These are phyloP conservation scores for Porphyrio hochstetteri DNA, from an alignment of 2,113 vertebrate species.

Conservation along the genomic window DNA sequence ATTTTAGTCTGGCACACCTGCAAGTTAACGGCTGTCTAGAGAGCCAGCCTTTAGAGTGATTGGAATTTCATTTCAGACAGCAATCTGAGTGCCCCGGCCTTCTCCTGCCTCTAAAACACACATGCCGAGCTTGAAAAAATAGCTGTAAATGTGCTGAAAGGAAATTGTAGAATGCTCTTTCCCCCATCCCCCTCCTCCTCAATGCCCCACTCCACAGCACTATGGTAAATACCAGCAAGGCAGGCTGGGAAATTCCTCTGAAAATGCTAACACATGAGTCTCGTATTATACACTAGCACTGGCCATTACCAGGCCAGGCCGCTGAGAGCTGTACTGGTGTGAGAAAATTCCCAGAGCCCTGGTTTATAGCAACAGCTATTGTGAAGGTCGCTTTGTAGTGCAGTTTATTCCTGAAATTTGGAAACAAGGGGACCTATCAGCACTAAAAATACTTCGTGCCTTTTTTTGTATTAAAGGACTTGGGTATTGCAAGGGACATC, in stretches of 20 bases:
- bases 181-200: neutral
- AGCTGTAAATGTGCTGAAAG: slow-evolving; percentile 57
- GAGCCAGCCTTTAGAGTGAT: slow-evolving; percentile 5
- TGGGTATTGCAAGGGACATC: neutral
- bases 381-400: neutral
- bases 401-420: neutral
- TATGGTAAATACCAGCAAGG: neutral
- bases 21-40: slow-evolving; percentile 34
- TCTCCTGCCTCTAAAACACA: slow-evolving; percentile 46
- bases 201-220: neutral
- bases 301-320: neutral
- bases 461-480: neutral
- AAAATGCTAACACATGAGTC: slow-evolving; percentile 16
- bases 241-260: slow-evolving; percentile 33
- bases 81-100: neutral
- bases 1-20: slow-evolving; percentile 46
- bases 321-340: neutral
- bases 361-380: neutral
- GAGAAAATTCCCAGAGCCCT: neutral
- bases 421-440: neutral
- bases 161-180: slow-evolving; percentile 41
- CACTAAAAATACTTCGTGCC: neutral
- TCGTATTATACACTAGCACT: neutral
- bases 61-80: slow-evolving; percentile 64
- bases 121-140: slow-evolving; percentile 39